Evolutionary conservation across 2,113 vertebrate species (phyloP).

Genomic region (Pica pica): DNA sequence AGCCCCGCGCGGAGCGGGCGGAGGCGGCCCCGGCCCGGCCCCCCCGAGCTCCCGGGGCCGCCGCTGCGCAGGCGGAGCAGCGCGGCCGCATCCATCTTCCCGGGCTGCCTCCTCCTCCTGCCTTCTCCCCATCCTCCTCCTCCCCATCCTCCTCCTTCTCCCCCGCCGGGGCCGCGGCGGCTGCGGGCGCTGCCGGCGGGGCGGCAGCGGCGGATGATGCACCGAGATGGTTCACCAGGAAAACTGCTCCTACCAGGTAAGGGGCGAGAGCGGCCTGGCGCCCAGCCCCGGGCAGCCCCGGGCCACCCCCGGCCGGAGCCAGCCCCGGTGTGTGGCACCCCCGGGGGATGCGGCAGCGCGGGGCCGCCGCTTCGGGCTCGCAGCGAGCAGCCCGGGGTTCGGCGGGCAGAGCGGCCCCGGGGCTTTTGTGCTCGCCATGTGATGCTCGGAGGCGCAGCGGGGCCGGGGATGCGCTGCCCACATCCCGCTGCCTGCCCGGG

Average conservation of each 20-base stretch:
- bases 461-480: background rate
- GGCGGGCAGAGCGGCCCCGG: background rate
- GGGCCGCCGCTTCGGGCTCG: background rate
- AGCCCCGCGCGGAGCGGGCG: background rate
- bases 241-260: conserved; percentile 91
- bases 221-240: conserved; percentile 96
- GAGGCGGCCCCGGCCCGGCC: background rate
- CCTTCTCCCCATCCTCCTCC: background rate
- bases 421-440: background rate
- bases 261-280: background rate
- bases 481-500: background rate
- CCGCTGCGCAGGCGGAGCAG: conserved; percentile 69
- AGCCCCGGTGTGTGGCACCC: background rate
- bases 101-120: background rate
- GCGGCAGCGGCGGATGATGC: conserved; percentile 79
- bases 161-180: conserved; percentile 30
- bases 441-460: background rate
- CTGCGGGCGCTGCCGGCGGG: conserved; percentile 51
- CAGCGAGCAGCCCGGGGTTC: background rate
- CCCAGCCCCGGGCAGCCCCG: background rate
- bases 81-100: conserved; percentile 74
- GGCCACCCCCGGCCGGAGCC: background rate
- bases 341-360: background rate
- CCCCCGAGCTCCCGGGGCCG: background rate
- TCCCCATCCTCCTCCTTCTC: background rate